phyloP scores from a whole-genome alignment of 2,888 invertebrate genomes.

The Tolmerus cingulatus region DNA sequence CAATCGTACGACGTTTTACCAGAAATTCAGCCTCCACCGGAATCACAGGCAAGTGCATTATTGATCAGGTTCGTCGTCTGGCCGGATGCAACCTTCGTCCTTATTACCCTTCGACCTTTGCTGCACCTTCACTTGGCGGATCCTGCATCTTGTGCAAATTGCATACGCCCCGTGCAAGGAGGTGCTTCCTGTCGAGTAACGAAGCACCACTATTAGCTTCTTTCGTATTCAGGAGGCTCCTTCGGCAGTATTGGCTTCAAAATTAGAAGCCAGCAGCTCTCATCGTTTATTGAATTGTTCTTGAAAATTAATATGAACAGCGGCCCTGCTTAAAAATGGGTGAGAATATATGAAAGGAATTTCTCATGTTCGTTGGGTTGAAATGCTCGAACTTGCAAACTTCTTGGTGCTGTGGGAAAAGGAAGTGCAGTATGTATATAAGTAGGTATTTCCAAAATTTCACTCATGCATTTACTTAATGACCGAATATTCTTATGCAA shows the following conservation, averaged over 20 bases:
- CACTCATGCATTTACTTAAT: background rate
- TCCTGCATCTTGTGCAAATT: background rate
- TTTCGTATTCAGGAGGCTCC: background rate
- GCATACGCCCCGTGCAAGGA: background rate
- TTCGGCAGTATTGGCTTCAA: background rate
- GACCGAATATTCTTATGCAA: background rate
- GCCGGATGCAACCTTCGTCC: background rate
- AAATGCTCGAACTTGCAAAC: background rate
- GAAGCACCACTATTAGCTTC: background rate
- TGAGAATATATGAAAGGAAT: background rate
- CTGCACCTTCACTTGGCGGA: background rate
- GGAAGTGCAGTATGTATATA: background rate
- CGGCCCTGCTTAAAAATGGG: background rate
- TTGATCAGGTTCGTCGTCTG: background rate
- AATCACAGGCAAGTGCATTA: background rate
- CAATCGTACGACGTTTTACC: background rate
- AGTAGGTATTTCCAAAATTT: background rate
- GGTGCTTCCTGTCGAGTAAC: background rate
- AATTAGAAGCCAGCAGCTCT: background rate
- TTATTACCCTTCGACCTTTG: background rate
- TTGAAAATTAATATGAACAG: background rate
- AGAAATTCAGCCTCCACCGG: background rate
- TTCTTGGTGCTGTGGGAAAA: background rate
- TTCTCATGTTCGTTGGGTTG: background rate
- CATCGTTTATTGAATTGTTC: background rate